Evolutionary conservation across 2,888 invertebrate species (phyloP).

Genomic region (Meganola albula): DNA sequence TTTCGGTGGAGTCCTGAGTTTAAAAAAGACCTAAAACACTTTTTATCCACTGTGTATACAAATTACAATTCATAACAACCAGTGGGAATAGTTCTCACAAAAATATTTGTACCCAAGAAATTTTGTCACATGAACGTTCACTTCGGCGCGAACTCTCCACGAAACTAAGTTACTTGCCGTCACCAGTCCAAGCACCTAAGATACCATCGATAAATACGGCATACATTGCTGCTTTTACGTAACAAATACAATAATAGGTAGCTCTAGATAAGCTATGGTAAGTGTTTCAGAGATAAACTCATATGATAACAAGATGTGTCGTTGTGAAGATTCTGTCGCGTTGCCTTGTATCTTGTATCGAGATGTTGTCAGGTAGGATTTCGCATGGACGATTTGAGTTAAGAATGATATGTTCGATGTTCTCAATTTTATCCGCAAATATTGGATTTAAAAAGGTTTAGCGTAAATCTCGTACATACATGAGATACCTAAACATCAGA

Average conservation of each 20-base stretch:
- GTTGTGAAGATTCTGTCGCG: constrained; percentile 33
- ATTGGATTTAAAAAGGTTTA: too few relatives aligned
- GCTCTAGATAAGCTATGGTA: constrained; percentile 22
- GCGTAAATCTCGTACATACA: too few relatives aligned
- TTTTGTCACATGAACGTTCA: constrained; percentile 40
- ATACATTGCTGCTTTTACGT: constrained; percentile 41
- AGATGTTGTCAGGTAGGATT: constrained; percentile 54
- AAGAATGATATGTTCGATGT: too few relatives aligned
- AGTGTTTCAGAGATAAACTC: constrained; percentile 4
- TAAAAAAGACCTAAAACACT: too few relatives aligned
- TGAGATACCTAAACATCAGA: too few relatives aligned
- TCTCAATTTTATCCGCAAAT: too few relatives aligned
- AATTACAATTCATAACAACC: too few relatives aligned
- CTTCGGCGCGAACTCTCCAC: constrained; percentile 47
- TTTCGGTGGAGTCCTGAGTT: too few relatives aligned
- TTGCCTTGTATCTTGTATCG: constrained; percentile 31
- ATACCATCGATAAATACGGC: constrained; percentile 27
- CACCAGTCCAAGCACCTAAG: constrained; percentile 27
- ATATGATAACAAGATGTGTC: constrained; percentile 13
- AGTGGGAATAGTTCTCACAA: too few relatives aligned
- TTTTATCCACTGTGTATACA: too few relatives aligned
- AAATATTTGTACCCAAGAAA: too few relatives aligned
- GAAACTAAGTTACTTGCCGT: constrained; percentile 63
- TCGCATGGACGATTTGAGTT: constrained; percentile 65
- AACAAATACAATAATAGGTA: not conserved